Conservation (phyloP, 2,113 vertebrate genomes). For the Salvelinus fontinalis region DNA sequence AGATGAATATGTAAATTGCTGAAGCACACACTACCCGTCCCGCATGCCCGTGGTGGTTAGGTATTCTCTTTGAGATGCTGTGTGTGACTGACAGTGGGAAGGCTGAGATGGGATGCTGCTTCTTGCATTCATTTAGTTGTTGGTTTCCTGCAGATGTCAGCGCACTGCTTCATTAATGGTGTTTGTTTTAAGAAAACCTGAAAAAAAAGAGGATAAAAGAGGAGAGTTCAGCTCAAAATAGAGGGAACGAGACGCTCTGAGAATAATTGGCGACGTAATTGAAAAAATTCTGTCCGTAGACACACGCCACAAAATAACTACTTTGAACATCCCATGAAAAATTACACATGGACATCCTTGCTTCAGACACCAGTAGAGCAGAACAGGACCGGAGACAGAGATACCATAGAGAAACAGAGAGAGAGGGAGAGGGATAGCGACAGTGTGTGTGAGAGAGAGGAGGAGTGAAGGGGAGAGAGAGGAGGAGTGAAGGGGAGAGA, state of each 20-base stretch:
- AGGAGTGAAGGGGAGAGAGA: conserved; percentile 63
- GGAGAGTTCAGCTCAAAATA: neutral
- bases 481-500: conserved; percentile 82
- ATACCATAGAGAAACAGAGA: conserved; percentile 60
- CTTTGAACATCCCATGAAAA: conserved; percentile 1
- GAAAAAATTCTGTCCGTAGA: neutral
- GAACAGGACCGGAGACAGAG: conserved; percentile 65
- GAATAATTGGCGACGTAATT: neutral
- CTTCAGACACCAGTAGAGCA: neutral
- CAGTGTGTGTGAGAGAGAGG: conserved; percentile 49
- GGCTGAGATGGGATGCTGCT: conserved; percentile 49
- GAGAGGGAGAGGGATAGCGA: conserved; percentile 81
- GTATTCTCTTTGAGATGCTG: conserved; percentile 54
- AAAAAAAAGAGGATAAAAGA: conserved; percentile 9
- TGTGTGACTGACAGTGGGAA: conserved; percentile 59
- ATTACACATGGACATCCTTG: neutral
- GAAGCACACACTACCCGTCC: neutral
- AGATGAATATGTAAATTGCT: too few species aligned
- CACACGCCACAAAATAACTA: neutral
- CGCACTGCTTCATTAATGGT: conserved; percentile 64
- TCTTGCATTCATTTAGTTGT: conserved; percentile 61
- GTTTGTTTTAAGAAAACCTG: conserved; percentile 54
- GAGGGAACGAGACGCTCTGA: neutral
- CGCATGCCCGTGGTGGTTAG: conserved; percentile 40
- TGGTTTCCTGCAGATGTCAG: conserved; percentile 65